phyloP scores from a whole-genome alignment of 2,113 vertebrate species.

The Vombatus ursinus region DNA sequence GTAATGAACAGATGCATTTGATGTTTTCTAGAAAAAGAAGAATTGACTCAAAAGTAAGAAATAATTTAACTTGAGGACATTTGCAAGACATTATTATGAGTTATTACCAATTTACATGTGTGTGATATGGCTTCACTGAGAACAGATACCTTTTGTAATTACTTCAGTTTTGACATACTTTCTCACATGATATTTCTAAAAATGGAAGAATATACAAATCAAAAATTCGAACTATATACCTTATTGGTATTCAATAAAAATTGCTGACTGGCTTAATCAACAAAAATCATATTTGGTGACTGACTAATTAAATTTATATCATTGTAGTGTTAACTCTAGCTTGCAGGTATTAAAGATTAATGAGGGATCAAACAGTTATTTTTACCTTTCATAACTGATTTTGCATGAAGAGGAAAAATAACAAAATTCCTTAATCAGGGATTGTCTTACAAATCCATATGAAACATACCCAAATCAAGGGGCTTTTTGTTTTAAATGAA shows the following conservation, averaged over 20 bases:
- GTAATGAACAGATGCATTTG: neutral
- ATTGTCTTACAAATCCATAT: neutral
- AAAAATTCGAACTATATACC: neutral
- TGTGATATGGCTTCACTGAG: neutral
- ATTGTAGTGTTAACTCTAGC: conserved; percentile 26
- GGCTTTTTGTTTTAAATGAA: conserved; percentile 20
- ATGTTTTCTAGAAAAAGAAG: neutral
- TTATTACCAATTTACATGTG: neutral
- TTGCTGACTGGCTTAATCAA: neutral
- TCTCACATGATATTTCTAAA: neutral
- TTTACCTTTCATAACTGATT: conserved; percentile 21
- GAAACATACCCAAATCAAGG: neutral
- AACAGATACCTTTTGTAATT: conserved; percentile 14
- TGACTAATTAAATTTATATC: neutral
- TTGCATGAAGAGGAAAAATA: neutral
- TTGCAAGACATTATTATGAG: neutral
- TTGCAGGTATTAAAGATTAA: neutral
- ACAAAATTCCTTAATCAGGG: conserved; percentile 10
- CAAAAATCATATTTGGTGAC: neutral
- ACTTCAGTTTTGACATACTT: conserved; percentile 4
- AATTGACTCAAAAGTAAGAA: neutral
- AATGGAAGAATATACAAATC: conserved; percentile 33
- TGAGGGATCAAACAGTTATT: conserved; percentile 13
- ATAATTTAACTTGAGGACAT: neutral
- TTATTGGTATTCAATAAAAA: neutral